A percentile compares a stretch with the other conserved stretches of the same genome.
Evolutionary conservation across 2,113 vertebrate species (phyloP).

Genomic region (Cyphomyrus discorhynchus): DNA sequence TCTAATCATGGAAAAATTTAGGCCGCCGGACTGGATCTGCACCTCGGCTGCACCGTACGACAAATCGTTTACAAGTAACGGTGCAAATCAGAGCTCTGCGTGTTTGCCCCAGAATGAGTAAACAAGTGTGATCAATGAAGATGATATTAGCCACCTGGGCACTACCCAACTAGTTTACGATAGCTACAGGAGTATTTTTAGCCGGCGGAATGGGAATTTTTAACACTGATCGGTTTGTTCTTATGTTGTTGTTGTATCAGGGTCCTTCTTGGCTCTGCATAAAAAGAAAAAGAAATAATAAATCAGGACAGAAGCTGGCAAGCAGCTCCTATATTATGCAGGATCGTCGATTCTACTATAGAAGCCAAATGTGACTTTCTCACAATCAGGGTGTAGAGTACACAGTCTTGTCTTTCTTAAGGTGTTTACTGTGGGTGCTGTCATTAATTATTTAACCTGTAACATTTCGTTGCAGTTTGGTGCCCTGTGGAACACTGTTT

Average conservation of each 20-base stretch:
- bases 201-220: neutral
- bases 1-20: neutral
- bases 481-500: neutral
- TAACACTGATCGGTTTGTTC: neutral
- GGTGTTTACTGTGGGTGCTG: neutral
- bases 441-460: neutral
- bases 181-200: neutral
- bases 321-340: neutral
- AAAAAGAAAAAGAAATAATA: neutral
- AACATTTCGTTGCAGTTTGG: neutral
- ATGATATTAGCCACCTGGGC: neutral
- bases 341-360: neutral
- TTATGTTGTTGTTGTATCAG: neutral
- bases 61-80: neutral
- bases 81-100: neutral
- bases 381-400: neutral
- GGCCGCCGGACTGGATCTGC: neutral
- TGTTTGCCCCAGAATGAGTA: slow-evolving; percentile 1
- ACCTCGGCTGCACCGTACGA: neutral
- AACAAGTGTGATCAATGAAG: neutral
- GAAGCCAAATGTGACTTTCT: neutral
- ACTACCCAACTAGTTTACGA: neutral
- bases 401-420: neutral
- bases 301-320: neutral
- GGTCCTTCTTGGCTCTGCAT: neutral